phyloP scores from a whole-genome alignment of 2,797 vertebrate species.

The Labroides dimidiatus region DNA sequence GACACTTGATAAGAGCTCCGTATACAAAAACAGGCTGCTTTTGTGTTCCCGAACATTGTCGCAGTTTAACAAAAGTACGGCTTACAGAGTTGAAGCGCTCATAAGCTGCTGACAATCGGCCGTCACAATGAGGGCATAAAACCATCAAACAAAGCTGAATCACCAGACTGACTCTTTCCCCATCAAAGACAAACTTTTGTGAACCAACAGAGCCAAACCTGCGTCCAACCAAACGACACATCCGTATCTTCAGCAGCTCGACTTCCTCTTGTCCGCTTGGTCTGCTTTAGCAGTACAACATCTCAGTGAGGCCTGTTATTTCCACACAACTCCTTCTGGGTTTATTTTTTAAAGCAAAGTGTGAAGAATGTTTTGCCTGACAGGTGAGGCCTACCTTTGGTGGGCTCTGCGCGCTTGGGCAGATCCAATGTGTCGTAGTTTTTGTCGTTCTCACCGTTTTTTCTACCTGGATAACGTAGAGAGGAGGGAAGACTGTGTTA shows the following conservation, averaged over 20 bases:
- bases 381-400: constrained; percentile 84
- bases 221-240: constrained; percentile 19
- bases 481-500: constrained; percentile 43
- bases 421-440: constrained; percentile 94
- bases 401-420: constrained; percentile 90
- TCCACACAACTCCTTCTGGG: neutral
- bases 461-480: constrained; percentile 85
- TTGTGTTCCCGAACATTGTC: constrained; percentile 14
- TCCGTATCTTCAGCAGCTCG: neutral
- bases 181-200: neutral
- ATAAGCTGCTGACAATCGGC: constrained; percentile 29
- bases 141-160: constrained; percentile 35
- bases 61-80: constrained; percentile 31
- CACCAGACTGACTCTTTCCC: constrained; percentile 8
- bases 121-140: constrained; percentile 23
- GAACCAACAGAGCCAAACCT: constrained; percentile 8
- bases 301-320: neutral
- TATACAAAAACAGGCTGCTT: constrained; percentile 14
- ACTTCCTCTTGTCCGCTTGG: constrained; percentile 1
- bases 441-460: constrained; percentile 89
- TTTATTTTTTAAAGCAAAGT: neutral
- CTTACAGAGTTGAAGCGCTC: constrained; percentile 30
- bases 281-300: neutral
- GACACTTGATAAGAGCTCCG: constrained; percentile 13
- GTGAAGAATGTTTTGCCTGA: neutral